phyloP scores from a whole-genome alignment of 2,888 invertebrate genomes.

The Scaptomyza caliginosa region DNA sequence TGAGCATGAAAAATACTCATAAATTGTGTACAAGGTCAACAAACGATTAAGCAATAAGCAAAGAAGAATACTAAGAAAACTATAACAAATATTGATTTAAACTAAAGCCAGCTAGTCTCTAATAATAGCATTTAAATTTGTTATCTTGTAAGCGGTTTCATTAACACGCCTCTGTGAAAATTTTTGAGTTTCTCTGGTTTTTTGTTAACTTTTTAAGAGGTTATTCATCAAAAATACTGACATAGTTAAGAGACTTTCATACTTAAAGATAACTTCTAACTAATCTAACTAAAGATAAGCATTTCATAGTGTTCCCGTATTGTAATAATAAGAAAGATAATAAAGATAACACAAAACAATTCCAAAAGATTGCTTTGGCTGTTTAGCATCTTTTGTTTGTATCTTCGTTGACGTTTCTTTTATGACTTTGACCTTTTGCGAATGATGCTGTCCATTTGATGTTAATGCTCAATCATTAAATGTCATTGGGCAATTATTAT shows the following conservation, averaged over 20 bases:
- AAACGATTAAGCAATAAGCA: constrained; percentile 58
- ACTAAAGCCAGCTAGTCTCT: constrained; percentile 6
- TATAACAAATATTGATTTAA: constrained; percentile 56
- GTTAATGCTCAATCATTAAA: constrained; percentile 65
- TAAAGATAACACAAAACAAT: no score
- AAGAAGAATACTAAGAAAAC: constrained; percentile 37
- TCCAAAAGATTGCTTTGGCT: not conserved
- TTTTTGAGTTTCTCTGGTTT: no score
- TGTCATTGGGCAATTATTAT: constrained; percentile 47
- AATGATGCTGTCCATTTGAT: constrained; percentile 50
- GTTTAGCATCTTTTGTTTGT: constrained; percentile 11
- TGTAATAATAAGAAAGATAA: no score
- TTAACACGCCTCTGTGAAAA: constrained; percentile 44
- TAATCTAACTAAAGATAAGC: no score
- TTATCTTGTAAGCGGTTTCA: constrained; percentile 56
- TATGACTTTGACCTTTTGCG: constrained; percentile 68
- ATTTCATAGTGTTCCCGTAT: no score
- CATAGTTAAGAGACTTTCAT: no score
- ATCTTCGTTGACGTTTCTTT: constrained; percentile 26
- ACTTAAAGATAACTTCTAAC: no score
- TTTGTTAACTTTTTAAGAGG: constrained; percentile 7
- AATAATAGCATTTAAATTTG: constrained; percentile 21
- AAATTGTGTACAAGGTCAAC: constrained; percentile 71
- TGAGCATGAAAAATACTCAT: constrained; percentile 49
- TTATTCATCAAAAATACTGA: no score